Conservation (phyloP, 1,140 invertebrate genomes). For the Achroia grisella region DNA sequence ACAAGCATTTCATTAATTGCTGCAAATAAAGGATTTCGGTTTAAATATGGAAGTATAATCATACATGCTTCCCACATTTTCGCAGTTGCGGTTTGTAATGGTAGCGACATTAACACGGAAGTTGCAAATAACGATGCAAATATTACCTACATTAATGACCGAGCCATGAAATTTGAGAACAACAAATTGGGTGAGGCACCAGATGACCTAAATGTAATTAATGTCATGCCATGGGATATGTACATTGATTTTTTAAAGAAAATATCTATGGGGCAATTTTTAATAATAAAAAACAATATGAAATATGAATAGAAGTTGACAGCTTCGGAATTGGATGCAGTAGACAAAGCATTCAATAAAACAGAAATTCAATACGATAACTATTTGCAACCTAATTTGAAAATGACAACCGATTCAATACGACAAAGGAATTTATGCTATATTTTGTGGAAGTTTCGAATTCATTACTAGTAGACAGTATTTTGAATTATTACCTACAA, state of each 20-base stretch:
- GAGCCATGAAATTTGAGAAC: too few relatives aligned
- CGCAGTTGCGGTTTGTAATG: too few relatives aligned
- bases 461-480: neutral
- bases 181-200: too few relatives aligned
- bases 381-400: neutral
- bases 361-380: neutral
- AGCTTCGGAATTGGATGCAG: neutral
- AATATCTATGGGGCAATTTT: neutral
- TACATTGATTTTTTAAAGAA: neutral
- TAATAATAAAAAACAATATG: neutral
- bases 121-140: too few relatives aligned
- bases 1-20: too few relatives aligned
- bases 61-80: too few relatives aligned
- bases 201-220: too few relatives aligned
- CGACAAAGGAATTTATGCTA: conserved; percentile 3
- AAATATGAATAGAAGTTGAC: neutral
- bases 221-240: conserved; percentile 2
- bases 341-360: conserved; percentile 1
- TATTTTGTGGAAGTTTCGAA: conserved; percentile 7
- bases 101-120: too few relatives aligned
- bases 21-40: too few relatives aligned
- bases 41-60: too few relatives aligned
- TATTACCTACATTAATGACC: too few relatives aligned
- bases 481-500: too few relatives aligned
- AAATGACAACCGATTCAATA: conserved; percentile 2